Conservation (phyloP, 1,140 invertebrate species). For the Trichogramma pretiosum region DNA sequence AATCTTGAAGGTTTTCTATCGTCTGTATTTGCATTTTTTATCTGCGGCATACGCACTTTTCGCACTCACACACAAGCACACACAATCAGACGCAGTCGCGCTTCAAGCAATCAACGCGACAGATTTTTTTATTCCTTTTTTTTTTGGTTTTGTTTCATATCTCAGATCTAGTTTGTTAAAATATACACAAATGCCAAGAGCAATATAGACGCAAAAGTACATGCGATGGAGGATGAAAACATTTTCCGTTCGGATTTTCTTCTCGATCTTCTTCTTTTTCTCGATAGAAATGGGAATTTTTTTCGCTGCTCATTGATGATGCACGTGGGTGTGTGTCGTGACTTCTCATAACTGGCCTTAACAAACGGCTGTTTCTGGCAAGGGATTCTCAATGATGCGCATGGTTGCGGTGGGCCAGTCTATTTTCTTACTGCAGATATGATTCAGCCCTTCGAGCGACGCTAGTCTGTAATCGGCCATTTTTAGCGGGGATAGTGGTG, state of each 20-base stretch:
- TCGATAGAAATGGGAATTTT: conserved; percentile 6
- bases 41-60: too few species aligned
- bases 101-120: too few species aligned
- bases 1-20: too few species aligned
- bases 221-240: too few species aligned
- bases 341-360: conserved; percentile 51
- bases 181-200: conserved; percentile 7
- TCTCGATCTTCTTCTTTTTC: background rate
- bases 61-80: too few species aligned
- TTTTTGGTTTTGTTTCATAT: too few species aligned
- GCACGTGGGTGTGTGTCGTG: conserved; percentile 11
- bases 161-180: too few species aligned
- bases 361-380: conserved; percentile 64
- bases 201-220: too few species aligned
- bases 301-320: conserved; percentile 26
- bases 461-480: conserved; percentile 55
- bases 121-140: too few species aligned
- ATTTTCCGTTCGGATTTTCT: too few species aligned
- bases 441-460: conserved; percentile 49
- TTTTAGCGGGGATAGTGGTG: conserved; percentile 60
- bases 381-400: conserved; percentile 70
- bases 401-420: conserved; percentile 55
- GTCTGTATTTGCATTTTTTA: too few species aligned
- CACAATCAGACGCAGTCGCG: too few species aligned
- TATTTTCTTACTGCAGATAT: conserved; percentile 47